These are phyloP conservation scores for Atethmia centrago DNA, from an alignment of 2,888 invertebrate species.

Conservation along the genomic window DNA sequence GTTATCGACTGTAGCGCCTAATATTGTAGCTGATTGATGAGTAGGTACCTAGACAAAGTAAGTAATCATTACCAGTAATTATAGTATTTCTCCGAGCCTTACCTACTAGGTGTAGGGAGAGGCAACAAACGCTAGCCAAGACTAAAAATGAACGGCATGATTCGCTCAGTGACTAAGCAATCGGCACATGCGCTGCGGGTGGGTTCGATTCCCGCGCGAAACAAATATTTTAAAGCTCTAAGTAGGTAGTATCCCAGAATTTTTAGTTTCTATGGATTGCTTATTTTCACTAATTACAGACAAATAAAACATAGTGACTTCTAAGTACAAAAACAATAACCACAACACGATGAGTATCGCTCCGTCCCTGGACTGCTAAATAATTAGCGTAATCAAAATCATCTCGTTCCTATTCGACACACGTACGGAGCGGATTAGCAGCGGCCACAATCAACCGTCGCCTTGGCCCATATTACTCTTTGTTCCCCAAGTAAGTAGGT, in stretches of 20 bases:
- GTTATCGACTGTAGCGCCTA: slow-evolving; percentile 1
- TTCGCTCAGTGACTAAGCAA: not conserved
- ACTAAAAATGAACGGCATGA: not conserved
- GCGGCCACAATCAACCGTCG: slow-evolving; percentile 22
- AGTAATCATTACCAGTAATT: not conserved
- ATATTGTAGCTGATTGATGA: not conserved
- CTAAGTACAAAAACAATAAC: not conserved
- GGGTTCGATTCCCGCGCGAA: not conserved
- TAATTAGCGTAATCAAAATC: slow-evolving; percentile 32
- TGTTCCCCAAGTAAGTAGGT: slow-evolving; percentile 28
- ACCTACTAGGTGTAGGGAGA: not conserved
- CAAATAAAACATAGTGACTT: not conserved
- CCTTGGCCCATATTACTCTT: slow-evolving; percentile 43
- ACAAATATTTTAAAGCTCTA: not conserved
- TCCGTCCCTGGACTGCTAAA: slow-evolving; percentile 1
- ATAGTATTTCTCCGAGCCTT: not conserved
- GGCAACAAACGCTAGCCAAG: not conserved
- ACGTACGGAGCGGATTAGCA: slow-evolving; percentile 36
- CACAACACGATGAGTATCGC: not conserved
- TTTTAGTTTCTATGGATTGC: not conserved
- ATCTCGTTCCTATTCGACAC: slow-evolving; percentile 21
- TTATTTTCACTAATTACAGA: not conserved
- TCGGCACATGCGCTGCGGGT: not conserved
- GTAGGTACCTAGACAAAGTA: not conserved
- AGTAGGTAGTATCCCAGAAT: not conserved